Conservation (phyloP, 2,113 vertebrate species). For the human (Homo sapiens) region GRCh38 chr1:54338001-54338500, state of each 20-base stretch:
- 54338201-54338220: neutral
- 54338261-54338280: neutral
- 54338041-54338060: neutral
- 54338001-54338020: neutral
- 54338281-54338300: neutral
- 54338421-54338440: neutral
- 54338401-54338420: slow-evolving; percentile 33
- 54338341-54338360: neutral
- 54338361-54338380: slow-evolving; percentile 14
- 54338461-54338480: neutral
- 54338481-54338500: neutral
- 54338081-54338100: neutral
- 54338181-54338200: neutral
- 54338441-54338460: fast-evolving
- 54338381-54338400: neutral
- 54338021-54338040: neutral
- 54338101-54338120: neutral
- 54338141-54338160: neutral
- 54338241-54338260: neutral
- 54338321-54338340: neutral
- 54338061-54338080: neutral
- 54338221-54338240: neutral
- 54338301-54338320: neutral
- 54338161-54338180: neutral
- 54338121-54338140: neutral